Evolutionary conservation across 64 coral and sea anemone species (phyloP).

Genomic region (Hydrozoanthus tunicans): DNA sequence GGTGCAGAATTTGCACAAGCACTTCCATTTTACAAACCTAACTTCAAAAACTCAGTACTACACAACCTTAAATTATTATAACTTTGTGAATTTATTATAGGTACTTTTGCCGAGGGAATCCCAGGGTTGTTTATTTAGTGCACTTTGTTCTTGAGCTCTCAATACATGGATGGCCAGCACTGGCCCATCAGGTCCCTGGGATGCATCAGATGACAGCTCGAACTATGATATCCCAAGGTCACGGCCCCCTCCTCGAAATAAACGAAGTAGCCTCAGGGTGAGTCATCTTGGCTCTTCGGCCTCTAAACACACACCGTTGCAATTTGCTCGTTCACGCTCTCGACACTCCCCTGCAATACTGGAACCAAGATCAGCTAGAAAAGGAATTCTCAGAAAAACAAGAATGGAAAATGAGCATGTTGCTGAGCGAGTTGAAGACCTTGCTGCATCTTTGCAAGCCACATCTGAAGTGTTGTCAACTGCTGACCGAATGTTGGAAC

Average conservation of each 20-base stretch:
- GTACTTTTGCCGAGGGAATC: not conserved
- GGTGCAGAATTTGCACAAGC: no score
- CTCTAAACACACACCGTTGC: slow-evolving; percentile 24
- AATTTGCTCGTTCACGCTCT: slow-evolving; percentile 16
- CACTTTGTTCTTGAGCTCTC: not conserved
- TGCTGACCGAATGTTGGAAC: slow-evolving; percentile 98
- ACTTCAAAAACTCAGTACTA: no score
- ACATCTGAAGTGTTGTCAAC: slow-evolving; percentile 95
- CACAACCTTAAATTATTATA: no score
- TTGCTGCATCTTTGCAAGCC: slow-evolving; percentile 92
- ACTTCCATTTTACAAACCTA: no score
- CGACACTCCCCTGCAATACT: slow-evolving; percentile 1
- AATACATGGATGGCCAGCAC: slow-evolving; percentile 95
- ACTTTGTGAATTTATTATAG: not conserved
- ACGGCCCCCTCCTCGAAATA: slow-evolving; percentile 56
- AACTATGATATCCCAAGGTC: slow-evolving; percentile 67
- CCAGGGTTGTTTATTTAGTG: not conserved
- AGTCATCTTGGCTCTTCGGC: slow-evolving; percentile 63
- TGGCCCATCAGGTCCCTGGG: slow-evolving; percentile 93
- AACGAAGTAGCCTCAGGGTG: slow-evolving; percentile 83
- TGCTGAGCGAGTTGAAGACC: slow-evolving; percentile 87
- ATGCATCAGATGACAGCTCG: slow-evolving; percentile 87
- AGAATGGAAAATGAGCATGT: slow-evolving; percentile 71
- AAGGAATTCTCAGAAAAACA: not conserved
- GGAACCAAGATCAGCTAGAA: slow-evolving; percentile 45